These are phyloP conservation scores for Cephalopterus ornatus DNA, from an alignment of 2,113 vertebrate genomes.

Conservation along the genomic window DNA sequence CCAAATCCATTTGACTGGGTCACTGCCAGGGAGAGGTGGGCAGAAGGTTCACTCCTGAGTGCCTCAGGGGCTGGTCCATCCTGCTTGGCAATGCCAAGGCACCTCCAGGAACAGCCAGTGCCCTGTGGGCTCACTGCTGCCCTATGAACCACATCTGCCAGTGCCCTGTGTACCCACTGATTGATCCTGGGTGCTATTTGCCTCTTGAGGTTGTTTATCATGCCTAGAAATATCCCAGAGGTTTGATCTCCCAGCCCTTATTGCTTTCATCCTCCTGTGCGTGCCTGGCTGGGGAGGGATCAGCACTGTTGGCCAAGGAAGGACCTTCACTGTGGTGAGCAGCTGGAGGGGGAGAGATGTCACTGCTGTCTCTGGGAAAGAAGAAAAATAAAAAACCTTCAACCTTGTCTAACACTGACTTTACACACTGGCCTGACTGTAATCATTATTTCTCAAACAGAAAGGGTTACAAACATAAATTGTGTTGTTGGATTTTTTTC, in stretches of 20 bases:
- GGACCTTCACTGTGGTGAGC: too few species aligned
- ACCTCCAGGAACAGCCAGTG: background rate
- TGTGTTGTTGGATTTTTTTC: background rate
- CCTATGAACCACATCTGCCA: rapidly evolving
- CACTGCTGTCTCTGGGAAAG: background rate
- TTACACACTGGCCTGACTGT: background rate
- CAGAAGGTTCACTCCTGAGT: background rate
- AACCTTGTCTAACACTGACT: background rate
- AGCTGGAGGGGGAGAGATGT: too few species aligned
- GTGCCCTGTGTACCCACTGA: rapidly evolving
- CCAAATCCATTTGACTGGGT: background rate
- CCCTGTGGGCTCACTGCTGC: background rate
- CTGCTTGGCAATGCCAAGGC: rapidly evolving
- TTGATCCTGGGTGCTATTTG: rapidly evolving
- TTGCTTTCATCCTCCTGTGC: rapidly evolving
- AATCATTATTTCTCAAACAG: background rate
- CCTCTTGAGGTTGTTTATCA: background rate
- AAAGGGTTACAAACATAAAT: background rate
- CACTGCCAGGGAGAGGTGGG: rapidly evolving
- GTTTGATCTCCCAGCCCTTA: background rate
- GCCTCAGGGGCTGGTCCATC: background rate
- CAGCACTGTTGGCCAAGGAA: background rate
- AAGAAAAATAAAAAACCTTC: background rate
- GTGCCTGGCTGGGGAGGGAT: background rate
- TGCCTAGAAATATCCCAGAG: rapidly evolving